Evolutionary conservation across 2,888 invertebrate genomes (phyloP).

Genomic region (Nephrotoma appendiculata): DNA sequence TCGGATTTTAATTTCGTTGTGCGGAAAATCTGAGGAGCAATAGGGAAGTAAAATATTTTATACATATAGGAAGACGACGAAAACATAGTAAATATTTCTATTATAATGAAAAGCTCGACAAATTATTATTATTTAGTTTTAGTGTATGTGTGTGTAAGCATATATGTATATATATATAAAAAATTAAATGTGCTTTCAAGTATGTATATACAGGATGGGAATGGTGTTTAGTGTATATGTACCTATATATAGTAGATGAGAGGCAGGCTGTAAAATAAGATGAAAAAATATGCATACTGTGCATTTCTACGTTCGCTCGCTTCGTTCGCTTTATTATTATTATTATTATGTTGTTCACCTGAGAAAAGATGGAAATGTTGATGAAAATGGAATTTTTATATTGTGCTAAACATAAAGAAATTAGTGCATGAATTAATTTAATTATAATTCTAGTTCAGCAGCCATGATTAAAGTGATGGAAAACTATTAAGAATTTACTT

Average conservation of each 20-base stretch:
- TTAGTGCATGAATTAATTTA: not conserved
- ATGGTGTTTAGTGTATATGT: too few species aligned
- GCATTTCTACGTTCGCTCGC: not conserved
- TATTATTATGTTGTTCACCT: not conserved
- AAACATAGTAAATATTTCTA: not conserved
- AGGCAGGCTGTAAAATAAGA: not conserved
- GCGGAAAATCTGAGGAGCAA: not conserved
- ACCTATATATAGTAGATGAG: not conserved
- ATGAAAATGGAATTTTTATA: not conserved
- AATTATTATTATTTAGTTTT: not conserved
- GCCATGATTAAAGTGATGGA: not conserved
- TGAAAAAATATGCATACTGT: not conserved
- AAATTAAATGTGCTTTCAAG: not conserved
- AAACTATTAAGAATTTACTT: not conserved
- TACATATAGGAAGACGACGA: not conserved
- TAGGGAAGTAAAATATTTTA: not conserved
- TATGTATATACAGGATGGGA: not conserved
- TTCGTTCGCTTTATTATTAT: not conserved
- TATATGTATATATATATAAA: not conserved
- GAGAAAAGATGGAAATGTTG: not conserved
- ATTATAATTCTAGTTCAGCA: not conserved
- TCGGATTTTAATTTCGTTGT: not conserved
- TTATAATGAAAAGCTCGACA: not conserved
- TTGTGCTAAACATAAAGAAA: not conserved
- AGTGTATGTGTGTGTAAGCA: not conserved